Conservation (phyloP, 2,888 invertebrate species). For the Scaptomyza reducta region DNA sequence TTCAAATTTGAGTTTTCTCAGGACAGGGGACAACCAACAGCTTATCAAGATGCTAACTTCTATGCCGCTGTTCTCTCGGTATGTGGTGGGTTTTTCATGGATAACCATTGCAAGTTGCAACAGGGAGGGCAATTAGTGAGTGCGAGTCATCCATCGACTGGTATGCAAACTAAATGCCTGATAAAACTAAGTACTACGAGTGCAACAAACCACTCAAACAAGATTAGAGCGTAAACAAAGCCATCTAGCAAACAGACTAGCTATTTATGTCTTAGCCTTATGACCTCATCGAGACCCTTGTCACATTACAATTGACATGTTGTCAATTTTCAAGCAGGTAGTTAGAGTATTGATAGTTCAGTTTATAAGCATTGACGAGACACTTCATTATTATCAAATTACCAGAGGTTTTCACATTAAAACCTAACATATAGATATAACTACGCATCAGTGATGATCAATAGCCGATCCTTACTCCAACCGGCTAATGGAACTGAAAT, state of each 20-base stretch:
- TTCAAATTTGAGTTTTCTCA: constrained; percentile 49
- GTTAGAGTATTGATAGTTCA: neutral
- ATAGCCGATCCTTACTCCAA: constrained; percentile 7
- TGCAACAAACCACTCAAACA: constrained; percentile 14
- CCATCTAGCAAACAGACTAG: constrained; percentile 19
- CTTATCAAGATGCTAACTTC: constrained; percentile 48
- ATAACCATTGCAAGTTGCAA: neutral
- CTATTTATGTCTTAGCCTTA: constrained; percentile 32
- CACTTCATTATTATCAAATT: neutral
- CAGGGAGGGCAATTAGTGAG: constrained; percentile 17
- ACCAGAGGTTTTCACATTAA: neutral
- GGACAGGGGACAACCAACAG: constrained; percentile 35
- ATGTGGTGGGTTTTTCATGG: constrained; percentile 19
- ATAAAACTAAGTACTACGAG: constrained; percentile 21
- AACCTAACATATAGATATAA: neutral
- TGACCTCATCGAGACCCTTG: constrained; percentile 33
- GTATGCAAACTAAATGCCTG: constrained; percentile 28
- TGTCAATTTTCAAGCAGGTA: constrained; percentile 17
- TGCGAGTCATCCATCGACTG: constrained; percentile 18
- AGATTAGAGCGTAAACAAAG: constrained; percentile 46
- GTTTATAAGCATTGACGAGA: neutral
- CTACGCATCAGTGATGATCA: neutral
- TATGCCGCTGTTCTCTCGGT: constrained; percentile 1
- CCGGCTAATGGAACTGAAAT: neutral
- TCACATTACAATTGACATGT: constrained; percentile 9